Evolutionary conservation across 64 coral and sea anemone genomes (phyloP).

Genomic region (Anthopleura sola): DNA sequence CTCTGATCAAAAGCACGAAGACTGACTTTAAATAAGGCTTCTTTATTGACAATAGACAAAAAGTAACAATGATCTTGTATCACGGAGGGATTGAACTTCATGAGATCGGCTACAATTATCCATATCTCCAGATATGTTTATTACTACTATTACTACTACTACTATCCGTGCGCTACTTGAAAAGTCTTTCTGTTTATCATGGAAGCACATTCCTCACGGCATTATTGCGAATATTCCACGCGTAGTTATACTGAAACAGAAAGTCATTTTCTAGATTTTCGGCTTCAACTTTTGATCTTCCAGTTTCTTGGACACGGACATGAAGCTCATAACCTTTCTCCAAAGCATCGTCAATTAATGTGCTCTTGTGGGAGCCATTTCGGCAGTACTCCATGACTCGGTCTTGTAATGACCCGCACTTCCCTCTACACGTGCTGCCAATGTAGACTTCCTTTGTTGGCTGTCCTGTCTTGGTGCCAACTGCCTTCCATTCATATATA

Average conservation of each 20-base stretch:
- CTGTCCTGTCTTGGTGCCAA: neutral
- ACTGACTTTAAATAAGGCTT: too few species aligned
- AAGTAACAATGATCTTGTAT: too few species aligned
- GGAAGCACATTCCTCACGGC: neutral
- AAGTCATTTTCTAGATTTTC: conserved; percentile 18
- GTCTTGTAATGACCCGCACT: neutral
- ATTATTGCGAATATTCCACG: conserved; percentile 5
- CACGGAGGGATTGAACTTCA: too few species aligned
- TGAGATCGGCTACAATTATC: too few species aligned
- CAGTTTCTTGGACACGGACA: neutral
- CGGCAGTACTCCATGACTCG: conserved; percentile 36
- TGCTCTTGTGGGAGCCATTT: conserved; percentile 21
- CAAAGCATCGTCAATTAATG: neutral
- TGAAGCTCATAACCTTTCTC: conserved; percentile 6
- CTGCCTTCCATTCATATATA: conserved; percentile 31
- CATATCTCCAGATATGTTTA: too few species aligned
- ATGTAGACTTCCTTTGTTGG: neutral
- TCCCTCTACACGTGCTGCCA: conserved; percentile 10
- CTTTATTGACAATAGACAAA: too few species aligned
- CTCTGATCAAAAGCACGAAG: too few species aligned
- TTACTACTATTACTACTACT: too few species aligned
- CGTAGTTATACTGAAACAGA: neutral
- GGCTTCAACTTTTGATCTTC: too few species aligned
- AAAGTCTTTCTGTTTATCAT: neutral
- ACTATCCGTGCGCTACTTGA: too few species aligned